A percentile compares a stretch with the other conserved stretches of the same genome.
phyloP scores from a whole-genome alignment of 2,113 vertebrate genomes.

The Crotophaga sulcirostris region DNA sequence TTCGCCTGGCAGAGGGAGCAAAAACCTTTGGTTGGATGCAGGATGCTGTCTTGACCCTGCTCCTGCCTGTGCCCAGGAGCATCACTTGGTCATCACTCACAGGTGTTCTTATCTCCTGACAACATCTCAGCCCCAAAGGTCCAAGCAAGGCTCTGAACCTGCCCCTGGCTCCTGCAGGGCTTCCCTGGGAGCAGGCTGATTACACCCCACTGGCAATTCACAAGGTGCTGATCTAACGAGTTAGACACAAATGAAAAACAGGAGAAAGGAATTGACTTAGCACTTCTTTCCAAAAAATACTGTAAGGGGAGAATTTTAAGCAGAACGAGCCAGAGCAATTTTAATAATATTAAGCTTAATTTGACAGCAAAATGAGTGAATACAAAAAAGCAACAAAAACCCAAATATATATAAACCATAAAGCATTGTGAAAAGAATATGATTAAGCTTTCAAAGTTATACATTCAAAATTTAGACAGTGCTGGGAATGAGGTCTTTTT shows the following conservation, averaged over 20 bases:
- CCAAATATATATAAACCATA: conserved; percentile 47
- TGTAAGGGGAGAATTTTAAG: not conserved
- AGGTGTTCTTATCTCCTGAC: no score
- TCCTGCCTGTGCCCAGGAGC: accelerated
- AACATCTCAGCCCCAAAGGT: no score
- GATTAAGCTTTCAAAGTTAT: conserved; percentile 9
- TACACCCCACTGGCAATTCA: conserved; percentile 24
- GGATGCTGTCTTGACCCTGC: accelerated
- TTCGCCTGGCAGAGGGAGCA: accelerated
- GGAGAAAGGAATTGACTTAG: conserved; percentile 47
- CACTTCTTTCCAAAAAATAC: not conserved
- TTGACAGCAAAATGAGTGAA: not conserved
- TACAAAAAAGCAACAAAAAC: conserved; percentile 30
- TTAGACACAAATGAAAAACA: conserved; percentile 17
- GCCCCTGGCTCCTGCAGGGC: not conserved
- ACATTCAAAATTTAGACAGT: not conserved
- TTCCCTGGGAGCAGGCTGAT: not conserved
- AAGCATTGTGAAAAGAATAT: conserved; percentile 12
- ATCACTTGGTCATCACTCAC: no score
- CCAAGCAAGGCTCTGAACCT: no score
- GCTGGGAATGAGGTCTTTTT: not conserved
- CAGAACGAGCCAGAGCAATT: conserved; percentile 17
- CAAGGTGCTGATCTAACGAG: conserved; percentile 65
- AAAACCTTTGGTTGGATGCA: no score
- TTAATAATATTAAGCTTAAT: conserved; percentile 22